Percentiles rank a stretch among this genome's conserved stretches.
Evolutionary conservation across 2,797 vertebrate species (phyloP).

Genomic region (Molossus alvarezi): DNA sequence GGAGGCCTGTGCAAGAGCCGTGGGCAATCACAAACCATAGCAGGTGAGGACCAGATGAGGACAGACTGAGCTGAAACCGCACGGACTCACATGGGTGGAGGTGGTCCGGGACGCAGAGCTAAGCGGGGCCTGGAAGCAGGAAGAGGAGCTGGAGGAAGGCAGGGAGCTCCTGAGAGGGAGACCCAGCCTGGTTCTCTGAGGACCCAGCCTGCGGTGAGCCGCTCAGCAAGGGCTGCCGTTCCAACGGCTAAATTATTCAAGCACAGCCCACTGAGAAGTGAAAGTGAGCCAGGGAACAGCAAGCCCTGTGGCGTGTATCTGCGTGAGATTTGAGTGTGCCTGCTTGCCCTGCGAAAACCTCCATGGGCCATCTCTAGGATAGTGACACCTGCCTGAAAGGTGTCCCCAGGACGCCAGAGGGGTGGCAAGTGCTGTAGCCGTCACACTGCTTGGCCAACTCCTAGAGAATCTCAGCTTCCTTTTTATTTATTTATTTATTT

Average conservation of each 20-base stretch:
- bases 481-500: background rate
- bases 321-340: background rate
- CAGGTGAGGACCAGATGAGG: background rate
- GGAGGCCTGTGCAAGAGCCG: background rate
- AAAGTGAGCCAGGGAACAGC: background rate
- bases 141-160: background rate
- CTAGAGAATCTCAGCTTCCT: background rate
- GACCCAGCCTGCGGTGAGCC: background rate
- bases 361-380: background rate
- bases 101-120: background rate
- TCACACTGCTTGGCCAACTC: background rate
- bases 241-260: background rate
- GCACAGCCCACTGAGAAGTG: background rate
- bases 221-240: background rate
- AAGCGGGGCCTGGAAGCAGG: background rate
- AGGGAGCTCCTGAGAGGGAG: background rate
- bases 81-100: background rate
- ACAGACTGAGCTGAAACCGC: background rate
- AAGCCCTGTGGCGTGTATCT: background rate
- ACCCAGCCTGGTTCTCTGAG: background rate
- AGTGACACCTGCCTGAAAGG: background rate
- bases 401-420: background rate
- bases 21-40: background rate
- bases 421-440: background rate
- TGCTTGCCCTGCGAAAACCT: background rate